Evolutionary conservation across 1,140 invertebrate species (phyloP).

Genomic region (Lasioglossum albipes): DNA sequence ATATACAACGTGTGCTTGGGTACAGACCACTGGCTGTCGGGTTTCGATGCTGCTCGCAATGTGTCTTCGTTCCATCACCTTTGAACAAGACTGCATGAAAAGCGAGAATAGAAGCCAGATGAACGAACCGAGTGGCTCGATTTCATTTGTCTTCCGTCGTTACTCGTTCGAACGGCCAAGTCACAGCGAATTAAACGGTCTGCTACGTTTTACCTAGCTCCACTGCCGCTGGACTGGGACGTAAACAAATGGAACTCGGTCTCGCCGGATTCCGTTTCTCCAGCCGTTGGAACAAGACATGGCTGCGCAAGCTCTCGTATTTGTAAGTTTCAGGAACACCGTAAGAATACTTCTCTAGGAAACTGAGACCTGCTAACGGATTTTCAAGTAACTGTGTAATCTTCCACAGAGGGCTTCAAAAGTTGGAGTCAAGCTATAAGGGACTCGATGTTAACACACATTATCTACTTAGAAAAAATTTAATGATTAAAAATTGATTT

Average conservation of each 20-base stretch:
- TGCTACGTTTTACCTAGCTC: constrained; percentile 1
- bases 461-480: too few species aligned
- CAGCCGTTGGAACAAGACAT: neutral
- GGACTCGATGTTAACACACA: too few species aligned
- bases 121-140: constrained; percentile 14
- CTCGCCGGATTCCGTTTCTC: neutral
- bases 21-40: neutral
- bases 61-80: neutral
- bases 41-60: neutral
- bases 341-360: neutral
- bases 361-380: neutral
- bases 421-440: too few species aligned
- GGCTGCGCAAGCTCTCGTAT: neutral
- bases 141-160: constrained; percentile 18
- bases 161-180: neutral
- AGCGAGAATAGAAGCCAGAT: neutral
- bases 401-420: too few species aligned
- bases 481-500: too few species aligned
- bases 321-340: neutral
- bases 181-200: constrained; percentile 27
- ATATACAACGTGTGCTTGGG: neutral
- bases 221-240: neutral
- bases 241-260: neutral
- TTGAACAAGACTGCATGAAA: neutral
- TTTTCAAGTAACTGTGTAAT: too few species aligned